Conservation (phyloP, 2,113 vertebrate genomes). For the Pelusios castaneus region DNA sequence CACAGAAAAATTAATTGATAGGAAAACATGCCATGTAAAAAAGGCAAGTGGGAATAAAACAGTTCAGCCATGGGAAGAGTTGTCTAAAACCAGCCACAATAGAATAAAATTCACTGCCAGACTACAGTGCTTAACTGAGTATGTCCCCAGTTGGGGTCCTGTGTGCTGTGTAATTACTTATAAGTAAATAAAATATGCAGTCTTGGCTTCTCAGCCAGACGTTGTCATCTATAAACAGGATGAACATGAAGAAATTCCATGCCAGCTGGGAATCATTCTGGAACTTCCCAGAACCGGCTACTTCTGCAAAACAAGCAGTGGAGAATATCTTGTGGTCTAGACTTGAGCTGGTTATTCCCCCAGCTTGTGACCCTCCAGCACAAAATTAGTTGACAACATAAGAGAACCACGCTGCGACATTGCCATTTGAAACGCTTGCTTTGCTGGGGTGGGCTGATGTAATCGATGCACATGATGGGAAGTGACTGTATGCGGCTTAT, state of each 20-base stretch:
- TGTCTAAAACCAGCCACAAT: background rate
- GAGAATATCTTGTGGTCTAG: background rate
- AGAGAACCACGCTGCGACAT: accelerated
- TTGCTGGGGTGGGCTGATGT: accelerated
- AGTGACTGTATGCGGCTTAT: accelerated
- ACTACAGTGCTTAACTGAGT: background rate
- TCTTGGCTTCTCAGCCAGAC: background rate
- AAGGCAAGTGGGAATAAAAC: background rate
- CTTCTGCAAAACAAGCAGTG: accelerated
- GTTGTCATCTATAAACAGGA: accelerated
- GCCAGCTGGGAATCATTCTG: accelerated
- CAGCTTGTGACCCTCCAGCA: background rate
- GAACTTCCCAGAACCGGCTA: background rate
- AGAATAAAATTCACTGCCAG: background rate
- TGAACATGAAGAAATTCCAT: background rate
- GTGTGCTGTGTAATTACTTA: background rate
- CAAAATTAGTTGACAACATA: background rate
- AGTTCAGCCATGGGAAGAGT: background rate
- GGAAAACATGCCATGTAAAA: background rate
- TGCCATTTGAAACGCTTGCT: accelerated
- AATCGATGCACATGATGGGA: background rate
- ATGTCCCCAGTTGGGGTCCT: background rate
- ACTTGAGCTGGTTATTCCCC: background rate
- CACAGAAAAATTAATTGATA: background rate
- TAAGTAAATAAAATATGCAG: accelerated